Evolutionary conservation across 2,797 vertebrate species (phyloP).

Genomic region (Graptemys geographica): DNA sequence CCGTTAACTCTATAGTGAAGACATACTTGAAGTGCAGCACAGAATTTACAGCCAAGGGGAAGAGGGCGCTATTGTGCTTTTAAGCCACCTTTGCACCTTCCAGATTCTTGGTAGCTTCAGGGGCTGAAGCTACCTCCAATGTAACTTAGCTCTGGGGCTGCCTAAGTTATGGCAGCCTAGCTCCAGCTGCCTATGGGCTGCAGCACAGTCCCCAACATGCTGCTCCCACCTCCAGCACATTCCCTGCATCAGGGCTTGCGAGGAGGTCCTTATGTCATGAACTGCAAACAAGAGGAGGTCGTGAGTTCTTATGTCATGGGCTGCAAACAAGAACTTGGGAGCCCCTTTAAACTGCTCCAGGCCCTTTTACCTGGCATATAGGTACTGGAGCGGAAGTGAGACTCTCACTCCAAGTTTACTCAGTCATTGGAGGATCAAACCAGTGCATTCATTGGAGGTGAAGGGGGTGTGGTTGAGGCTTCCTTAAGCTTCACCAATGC

Average conservation of each 20-base stretch:
- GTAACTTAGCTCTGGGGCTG: neutral
- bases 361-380: neutral
- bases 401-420: neutral
- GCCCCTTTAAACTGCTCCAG: conserved; percentile 49
- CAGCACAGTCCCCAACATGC: neutral
- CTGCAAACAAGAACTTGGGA: conserved; percentile 26
- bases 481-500: neutral
- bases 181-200: neutral
- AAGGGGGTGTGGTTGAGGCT: neutral
- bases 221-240: no score
- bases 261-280: conserved; percentile 4
- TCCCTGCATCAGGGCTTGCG: neutral
- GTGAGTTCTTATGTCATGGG: conserved; percentile 43
- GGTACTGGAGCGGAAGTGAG: no score
- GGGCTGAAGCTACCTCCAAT: conserved; percentile 29
- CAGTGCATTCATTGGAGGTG: neutral
- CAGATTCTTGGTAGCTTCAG: neutral
- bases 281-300: neutral
- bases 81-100: no score
- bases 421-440: neutral
- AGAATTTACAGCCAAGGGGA: neutral
- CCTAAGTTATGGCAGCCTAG: neutral
- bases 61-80: no score
- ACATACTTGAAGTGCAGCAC: neutral
- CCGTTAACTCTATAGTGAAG: neutral